Percentiles rank a stretch among this genome's conserved stretches.
Evolutionary conservation across 2,113 vertebrate genomes (phyloP).

Genomic region (Saccopteryx bilineata): DNA sequence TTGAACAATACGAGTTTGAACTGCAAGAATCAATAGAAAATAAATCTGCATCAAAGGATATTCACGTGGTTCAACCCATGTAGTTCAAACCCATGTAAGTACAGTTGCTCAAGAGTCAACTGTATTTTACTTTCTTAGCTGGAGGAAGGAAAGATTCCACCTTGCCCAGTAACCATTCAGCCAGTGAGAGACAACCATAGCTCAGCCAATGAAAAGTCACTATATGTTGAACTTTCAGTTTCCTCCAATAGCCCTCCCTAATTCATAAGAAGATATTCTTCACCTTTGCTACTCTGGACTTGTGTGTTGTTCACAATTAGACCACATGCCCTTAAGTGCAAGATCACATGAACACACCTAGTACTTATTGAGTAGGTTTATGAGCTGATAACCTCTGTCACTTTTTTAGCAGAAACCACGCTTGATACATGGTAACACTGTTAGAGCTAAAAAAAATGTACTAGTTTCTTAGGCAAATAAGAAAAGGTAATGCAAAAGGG

Average conservation of each 20-base stretch:
- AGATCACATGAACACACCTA: slow-evolving; percentile 64
- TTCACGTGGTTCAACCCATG: neutral
- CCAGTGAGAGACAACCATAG: neutral
- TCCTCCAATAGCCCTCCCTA: neutral
- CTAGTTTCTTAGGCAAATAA: neutral
- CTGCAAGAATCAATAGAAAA: neutral
- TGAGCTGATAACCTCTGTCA: slow-evolving; percentile 75
- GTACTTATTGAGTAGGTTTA: slow-evolving; percentile 69
- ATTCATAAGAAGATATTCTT: neutral
- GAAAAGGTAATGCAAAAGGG: slow-evolving; percentile 31
- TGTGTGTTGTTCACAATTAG: neutral
- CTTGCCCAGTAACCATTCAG: neutral
- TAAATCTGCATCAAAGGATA: neutral
- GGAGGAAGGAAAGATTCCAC: neutral
- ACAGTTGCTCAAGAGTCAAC: neutral
- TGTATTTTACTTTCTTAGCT: neutral
- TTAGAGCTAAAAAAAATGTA: neutral
- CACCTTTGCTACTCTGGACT: neutral
- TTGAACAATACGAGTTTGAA: neutral
- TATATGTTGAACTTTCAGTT: neutral
- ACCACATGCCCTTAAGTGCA: neutral
- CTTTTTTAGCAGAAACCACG: slow-evolving; percentile 71
- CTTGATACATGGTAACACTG: slow-evolving; percentile 26
- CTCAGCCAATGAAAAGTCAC: neutral
- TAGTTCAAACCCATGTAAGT: neutral